phyloP scores from a whole-genome alignment of 2,113 vertebrate genomes.

The Scomber colias region DNA sequence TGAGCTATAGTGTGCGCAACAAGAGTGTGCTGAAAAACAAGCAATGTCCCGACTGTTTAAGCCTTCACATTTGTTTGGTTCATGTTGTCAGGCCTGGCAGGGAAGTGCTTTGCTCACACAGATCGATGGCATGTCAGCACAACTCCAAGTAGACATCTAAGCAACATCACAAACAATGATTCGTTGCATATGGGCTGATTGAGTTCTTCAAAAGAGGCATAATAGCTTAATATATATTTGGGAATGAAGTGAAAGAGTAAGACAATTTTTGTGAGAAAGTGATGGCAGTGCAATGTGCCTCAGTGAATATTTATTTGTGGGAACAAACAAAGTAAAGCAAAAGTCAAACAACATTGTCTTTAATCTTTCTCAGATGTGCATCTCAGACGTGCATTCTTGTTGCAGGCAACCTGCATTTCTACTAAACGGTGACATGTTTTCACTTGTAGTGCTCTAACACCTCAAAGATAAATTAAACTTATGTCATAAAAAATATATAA shows the following conservation, averaged over 20 bases:
- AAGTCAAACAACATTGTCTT: neutral
- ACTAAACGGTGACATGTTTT: too few relatives aligned
- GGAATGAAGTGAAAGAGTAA: neutral
- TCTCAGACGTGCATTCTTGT: neutral
- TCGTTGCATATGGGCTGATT: neutral
- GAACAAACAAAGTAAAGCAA: neutral
- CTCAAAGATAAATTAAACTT: too few relatives aligned
- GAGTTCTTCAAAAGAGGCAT: neutral
- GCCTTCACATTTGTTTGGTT: neutral
- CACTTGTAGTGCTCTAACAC: too few relatives aligned
- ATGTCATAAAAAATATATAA: too few relatives aligned
- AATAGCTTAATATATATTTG: neutral
- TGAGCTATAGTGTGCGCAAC: neutral
- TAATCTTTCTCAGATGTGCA: neutral
- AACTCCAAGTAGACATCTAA: conserved; percentile 6
- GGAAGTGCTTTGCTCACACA: conserved; percentile 5
- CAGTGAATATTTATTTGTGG: conserved; percentile 12
- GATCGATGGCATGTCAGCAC: conserved; percentile 14
- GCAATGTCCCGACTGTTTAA: neutral
- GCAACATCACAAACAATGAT: neutral
- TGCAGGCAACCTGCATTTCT: conserved; percentile 12
- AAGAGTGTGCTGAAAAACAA: too few relatives aligned
- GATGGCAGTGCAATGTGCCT: too few relatives aligned
- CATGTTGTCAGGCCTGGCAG: conserved; percentile 7
- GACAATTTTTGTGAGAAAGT: neutral